A percentile compares a stretch with the other conserved stretches of the same genome.
phyloP scores from a whole-genome alignment of 2,113 vertebrate species.

The Mormoops blainvillei region DNA sequence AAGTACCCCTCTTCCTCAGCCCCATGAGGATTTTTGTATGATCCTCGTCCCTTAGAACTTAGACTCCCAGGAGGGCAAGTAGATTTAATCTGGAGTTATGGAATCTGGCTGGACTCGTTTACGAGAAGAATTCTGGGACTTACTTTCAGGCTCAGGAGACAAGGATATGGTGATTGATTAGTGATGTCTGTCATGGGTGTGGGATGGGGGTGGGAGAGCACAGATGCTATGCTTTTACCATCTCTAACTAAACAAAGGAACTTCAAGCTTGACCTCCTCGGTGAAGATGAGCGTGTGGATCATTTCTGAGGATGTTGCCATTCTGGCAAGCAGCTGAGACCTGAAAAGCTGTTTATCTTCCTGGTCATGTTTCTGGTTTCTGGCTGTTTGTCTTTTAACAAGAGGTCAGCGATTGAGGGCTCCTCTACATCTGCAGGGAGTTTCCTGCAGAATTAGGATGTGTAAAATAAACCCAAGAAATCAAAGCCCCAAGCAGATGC shows the following conservation, averaged over 20 bases:
- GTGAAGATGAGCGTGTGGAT: background rate
- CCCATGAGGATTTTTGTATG: background rate
- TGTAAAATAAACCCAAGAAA: conserved; percentile 47
- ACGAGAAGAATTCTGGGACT: background rate
- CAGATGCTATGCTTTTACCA: background rate
- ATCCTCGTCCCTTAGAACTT: background rate
- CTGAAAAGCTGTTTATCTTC: conserved; percentile 44
- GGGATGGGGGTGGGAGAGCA: background rate
- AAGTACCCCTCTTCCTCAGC: background rate
- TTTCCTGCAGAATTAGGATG: conserved; percentile 44
- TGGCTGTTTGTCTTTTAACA: conserved; percentile 63
- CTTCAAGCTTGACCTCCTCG: background rate
- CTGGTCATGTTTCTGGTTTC: conserved; percentile 48
- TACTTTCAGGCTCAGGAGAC: background rate
- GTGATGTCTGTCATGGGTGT: background rate
- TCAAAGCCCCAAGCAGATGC: conserved; percentile 42
- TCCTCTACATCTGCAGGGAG: conserved; percentile 58
- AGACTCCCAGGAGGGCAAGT: background rate
- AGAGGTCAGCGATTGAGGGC: conserved; percentile 51
- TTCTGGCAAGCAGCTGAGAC: conserved; percentile 5
- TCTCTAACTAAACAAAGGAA: background rate
- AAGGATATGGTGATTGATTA: background rate
- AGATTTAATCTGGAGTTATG: background rate
- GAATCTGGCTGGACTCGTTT: background rate
- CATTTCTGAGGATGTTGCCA: background rate